A percentile compares a stretch with the other conserved stretches of the same genome.
These are phyloP conservation scores for Rhagonycha lutea DNA, from an alignment of 2,888 invertebrate genomes.

Conservation along the genomic window DNA sequence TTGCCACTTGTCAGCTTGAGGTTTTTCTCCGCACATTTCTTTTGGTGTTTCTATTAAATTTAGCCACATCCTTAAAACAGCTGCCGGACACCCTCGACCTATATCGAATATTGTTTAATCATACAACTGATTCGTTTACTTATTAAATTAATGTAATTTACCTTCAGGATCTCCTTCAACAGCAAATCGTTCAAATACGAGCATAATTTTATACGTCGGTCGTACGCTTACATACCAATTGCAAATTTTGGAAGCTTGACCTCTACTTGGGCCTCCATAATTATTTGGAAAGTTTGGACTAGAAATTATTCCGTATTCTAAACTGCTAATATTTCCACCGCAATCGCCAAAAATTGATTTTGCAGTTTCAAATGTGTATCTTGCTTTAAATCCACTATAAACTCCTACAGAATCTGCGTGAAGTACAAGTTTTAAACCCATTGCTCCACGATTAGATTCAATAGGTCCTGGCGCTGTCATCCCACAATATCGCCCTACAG, in stretches of 20 bases:
- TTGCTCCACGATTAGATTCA: conserved; percentile 87
- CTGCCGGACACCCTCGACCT: conserved; percentile 91
- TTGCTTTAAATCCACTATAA: conserved; percentile 94
- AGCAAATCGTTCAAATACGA: conserved; percentile 89
- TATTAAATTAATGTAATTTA: conserved; percentile 49
- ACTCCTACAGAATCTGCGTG: conserved; percentile 87
- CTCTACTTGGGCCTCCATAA: conserved; percentile 82
- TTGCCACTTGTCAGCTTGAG: conserved; percentile 75
- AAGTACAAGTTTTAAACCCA: conserved; percentile 85
- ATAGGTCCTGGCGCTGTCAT: conserved; percentile 92
- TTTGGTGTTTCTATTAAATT: conserved; percentile 79
- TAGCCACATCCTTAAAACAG: conserved; percentile 87
- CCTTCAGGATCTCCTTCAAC: conserved; percentile 91
- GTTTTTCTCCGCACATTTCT: conserved; percentile 88
- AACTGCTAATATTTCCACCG: conserved; percentile 86
- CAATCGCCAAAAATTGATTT: conserved; percentile 92
- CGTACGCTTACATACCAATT: conserved; percentile 95
- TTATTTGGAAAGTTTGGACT: conserved; percentile 91
- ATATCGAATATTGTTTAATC: conserved; percentile 8
- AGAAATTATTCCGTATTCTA: conserved; percentile 80
- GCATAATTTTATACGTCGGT: conserved; percentile 83
- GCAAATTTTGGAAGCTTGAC: conserved; percentile 85
- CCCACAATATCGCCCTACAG: conserved; percentile 91
- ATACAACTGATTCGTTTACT: not conserved
- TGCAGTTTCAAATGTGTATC: conserved; percentile 88